These are phyloP conservation scores for Anas bahamensis DNA, from an alignment of 2,797 vertebrate genomes.

Conservation along the genomic window DNA sequence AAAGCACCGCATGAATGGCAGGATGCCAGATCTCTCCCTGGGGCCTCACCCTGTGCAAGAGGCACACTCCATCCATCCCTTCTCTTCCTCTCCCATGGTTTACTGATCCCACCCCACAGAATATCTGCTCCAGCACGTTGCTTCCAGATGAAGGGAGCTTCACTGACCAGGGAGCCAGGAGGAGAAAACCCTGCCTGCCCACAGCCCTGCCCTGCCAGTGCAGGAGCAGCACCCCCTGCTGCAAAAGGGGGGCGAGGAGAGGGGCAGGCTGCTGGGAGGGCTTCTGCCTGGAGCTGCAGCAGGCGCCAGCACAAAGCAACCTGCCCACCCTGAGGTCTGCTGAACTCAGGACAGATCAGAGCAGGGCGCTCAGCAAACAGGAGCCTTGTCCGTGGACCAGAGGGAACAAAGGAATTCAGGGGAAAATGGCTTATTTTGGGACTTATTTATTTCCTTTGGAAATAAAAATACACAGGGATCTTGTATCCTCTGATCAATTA, in stretches of 20 bases:
- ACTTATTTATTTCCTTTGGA: background rate
- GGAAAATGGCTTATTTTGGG: background rate
- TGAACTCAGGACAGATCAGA: background rate
- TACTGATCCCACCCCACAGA: background rate
- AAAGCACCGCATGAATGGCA: background rate
- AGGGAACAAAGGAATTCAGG: background rate
- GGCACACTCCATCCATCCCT: background rate
- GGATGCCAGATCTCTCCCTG: background rate
- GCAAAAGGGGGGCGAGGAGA: background rate
- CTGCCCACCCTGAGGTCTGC: accelerated
- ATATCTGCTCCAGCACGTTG: accelerated
- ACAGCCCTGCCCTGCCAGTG: background rate
- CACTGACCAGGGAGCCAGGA: background rate
- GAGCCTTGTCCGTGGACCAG: background rate
- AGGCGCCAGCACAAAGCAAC: background rate
- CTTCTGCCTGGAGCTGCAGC: background rate
- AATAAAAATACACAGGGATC: background rate
- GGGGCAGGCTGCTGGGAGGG: background rate
- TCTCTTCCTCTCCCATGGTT: background rate
- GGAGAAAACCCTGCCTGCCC: background rate
- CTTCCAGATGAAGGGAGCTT: background rate
- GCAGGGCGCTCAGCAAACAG: background rate
- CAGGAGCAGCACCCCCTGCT: accelerated
- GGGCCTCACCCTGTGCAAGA: background rate
- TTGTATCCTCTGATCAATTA: background rate